Evolutionary conservation across 2,113 vertebrate genomes (phyloP).

Genomic region (Anser cygnoides): DNA sequence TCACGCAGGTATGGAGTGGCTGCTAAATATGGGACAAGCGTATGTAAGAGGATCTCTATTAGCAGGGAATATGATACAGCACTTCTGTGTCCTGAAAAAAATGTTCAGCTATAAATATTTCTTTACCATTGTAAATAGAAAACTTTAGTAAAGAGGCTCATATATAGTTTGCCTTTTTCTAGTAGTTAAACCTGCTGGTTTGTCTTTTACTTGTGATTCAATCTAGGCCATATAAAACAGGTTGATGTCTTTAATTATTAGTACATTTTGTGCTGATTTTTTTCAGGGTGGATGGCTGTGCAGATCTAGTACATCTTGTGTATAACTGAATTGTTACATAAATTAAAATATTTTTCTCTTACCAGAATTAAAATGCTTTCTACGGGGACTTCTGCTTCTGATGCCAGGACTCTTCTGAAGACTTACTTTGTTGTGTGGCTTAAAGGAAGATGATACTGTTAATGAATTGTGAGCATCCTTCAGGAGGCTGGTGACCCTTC

Average conservation of each 20-base stretch:
- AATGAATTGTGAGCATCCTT: slow-evolving; percentile 12
- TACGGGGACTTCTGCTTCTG: not conserved
- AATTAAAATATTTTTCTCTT: slow-evolving; percentile 32
- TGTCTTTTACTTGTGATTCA: not conserved
- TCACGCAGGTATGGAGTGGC: not conserved
- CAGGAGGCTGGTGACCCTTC: slow-evolving; percentile 39
- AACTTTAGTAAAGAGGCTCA: not conserved
- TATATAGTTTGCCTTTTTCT: not conserved
- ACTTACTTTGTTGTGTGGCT: not conserved
- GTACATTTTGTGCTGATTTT: not conserved
- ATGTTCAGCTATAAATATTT: not conserved
- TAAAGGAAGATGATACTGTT: slow-evolving; percentile 34
- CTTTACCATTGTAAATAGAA: not conserved
- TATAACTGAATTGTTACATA: not conserved
- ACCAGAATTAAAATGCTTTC: slow-evolving; percentile 45
- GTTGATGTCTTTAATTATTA: not conserved
- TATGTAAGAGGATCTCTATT: slow-evolving; percentile 34
- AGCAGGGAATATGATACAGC: not conserved
- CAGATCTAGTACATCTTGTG: not conserved
- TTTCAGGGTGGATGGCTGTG: not conserved
- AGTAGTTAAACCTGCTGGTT: not conserved
- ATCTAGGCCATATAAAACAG: not conserved
- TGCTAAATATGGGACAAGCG: slow-evolving; percentile 14
- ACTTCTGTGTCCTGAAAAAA: not conserved
- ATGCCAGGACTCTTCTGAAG: not conserved